phyloP scores from a whole-genome alignment of 2,888 invertebrate species.

The Cepaea hortensis region DNA sequence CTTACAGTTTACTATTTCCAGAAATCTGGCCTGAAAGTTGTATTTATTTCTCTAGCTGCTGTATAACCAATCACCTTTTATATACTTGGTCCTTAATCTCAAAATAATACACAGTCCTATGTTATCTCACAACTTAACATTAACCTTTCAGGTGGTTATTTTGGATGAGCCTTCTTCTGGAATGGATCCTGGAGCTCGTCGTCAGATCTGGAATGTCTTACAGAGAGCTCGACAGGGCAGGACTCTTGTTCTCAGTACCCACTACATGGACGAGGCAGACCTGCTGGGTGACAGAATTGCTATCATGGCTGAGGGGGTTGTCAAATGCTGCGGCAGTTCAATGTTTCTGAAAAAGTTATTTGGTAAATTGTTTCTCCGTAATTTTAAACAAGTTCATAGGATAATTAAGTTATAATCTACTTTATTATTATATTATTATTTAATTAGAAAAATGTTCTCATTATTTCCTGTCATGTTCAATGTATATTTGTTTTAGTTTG shows the following conservation, averaged over 20 bases:
- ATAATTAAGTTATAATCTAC: background rate
- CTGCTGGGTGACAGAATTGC: constrained; percentile 90
- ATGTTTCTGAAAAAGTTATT: constrained; percentile 85
- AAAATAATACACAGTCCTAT: background rate
- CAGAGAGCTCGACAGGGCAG: constrained; percentile 81
- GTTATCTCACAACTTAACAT: background rate
- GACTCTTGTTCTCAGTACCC: constrained; percentile 84
- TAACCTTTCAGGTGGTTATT: constrained; percentile 75
- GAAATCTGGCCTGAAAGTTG: too few relatives aligned
- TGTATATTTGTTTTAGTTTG: background rate
- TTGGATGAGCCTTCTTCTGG: constrained; percentile 79
- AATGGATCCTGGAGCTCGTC: constrained; percentile 80
- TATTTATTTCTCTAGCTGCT: too few relatives aligned
- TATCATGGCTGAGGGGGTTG: constrained; percentile 87
- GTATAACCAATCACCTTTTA: too few relatives aligned
- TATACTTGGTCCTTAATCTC: too few relatives aligned
- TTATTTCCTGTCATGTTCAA: background rate
- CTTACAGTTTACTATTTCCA: too few relatives aligned
- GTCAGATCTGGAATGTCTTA: constrained; percentile 85
- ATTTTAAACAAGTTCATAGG: background rate
- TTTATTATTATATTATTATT: background rate
- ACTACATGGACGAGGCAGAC: constrained; percentile 94
- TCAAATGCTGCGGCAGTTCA: constrained; percentile 88
- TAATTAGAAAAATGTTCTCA: background rate
- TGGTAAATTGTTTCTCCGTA: constrained; percentile 77